Evolutionary conservation across 2,113 vertebrate genomes (phyloP).

Genomic region (Lasiurus borealis): DNA sequence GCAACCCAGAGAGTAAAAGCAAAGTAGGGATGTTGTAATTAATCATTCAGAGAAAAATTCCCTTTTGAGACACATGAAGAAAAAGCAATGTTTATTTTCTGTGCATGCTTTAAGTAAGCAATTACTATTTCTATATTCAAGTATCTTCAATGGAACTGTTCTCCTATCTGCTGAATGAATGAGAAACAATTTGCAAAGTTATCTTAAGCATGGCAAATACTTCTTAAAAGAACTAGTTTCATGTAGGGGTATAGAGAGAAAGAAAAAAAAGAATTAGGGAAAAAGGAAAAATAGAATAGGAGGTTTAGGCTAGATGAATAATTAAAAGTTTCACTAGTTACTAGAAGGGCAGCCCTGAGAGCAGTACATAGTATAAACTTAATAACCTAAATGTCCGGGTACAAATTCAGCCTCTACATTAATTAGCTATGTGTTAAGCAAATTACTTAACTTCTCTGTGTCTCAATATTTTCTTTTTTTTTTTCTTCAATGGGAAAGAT

Average conservation of each 20-base stretch:
- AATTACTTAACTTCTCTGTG: not conserved
- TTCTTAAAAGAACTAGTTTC: not conserved
- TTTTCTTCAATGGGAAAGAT: not conserved
- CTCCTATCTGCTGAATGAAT: not conserved
- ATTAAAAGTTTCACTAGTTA: not conserved
- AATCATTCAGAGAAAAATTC: not conserved
- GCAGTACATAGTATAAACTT: not conserved
- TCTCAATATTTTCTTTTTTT: not conserved
- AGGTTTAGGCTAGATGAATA: not conserved
- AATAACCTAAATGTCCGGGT: not conserved
- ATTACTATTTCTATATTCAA: not conserved
- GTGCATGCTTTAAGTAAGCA: constrained; percentile 24
- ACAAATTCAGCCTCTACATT: not conserved
- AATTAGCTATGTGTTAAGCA: not conserved
- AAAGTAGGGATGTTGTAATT: not conserved
- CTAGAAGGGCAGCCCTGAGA: not conserved
- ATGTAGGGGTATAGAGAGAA: not conserved
- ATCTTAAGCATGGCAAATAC: not conserved
- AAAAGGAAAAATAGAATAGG: not conserved
- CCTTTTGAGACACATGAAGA: not conserved
- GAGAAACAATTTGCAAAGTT: not conserved
- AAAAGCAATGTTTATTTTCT: not conserved
- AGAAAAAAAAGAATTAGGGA: not conserved
- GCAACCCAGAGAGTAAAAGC: not conserved
- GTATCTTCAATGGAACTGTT: not conserved